Evolutionary conservation across 2,888 invertebrate species (phyloP), one percentile per base, ranked within the genome.

Genomic region (Poecilobothrus nobilitatus): DNA sequence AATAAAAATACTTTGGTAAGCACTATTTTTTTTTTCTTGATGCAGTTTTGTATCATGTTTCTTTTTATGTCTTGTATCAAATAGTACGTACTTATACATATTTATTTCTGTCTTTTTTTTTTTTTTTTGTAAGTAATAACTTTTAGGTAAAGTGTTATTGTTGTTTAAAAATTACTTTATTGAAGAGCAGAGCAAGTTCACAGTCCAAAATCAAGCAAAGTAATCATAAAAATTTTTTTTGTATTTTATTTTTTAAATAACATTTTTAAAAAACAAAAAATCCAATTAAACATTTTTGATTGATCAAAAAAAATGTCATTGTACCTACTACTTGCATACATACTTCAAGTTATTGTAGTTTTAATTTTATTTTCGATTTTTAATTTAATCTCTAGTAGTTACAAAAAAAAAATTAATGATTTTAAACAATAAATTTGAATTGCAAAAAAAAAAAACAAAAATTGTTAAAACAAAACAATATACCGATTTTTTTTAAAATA

Each of bases 121-220:
- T 53, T 6, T 10, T 53, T 53, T 53, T 18, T 53, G 2, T 27
- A 27, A 27, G 27, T 27, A 27, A 27, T 27, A 27, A 27, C 27
- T 27, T 27, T 27, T 27, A 27, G 27, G 27, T 27, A 27, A 27
- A 27, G 27, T 53, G 53, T 53, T 53, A 12, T 18, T 53, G 15
- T 44, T 53, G 9, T 53, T 37, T 37, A 10, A 2, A 18, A 18
- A n/a, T 53, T 44, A 44, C n/a, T 44, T 20, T n/a, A n/a, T 22
- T 65, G 18, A 66, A 66, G 22, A 27, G n/a, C 53, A 53, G 18
- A 53, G 53, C 53, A 53, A 53, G 53, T 53, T 53, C n/a, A 37
- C 12, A 12, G 12, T n/a, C 8, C 37, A 37, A 53, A 53, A 53
- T 1, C 41, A 41, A 41, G 41, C 41, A 41, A 41, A 6, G 27